Percentiles rank a stretch among this genome's conserved stretches.
These are phyloP conservation scores for Poliocrania exsul DNA, from an alignment of 2,797 vertebrate species.

Conservation along the genomic window DNA sequence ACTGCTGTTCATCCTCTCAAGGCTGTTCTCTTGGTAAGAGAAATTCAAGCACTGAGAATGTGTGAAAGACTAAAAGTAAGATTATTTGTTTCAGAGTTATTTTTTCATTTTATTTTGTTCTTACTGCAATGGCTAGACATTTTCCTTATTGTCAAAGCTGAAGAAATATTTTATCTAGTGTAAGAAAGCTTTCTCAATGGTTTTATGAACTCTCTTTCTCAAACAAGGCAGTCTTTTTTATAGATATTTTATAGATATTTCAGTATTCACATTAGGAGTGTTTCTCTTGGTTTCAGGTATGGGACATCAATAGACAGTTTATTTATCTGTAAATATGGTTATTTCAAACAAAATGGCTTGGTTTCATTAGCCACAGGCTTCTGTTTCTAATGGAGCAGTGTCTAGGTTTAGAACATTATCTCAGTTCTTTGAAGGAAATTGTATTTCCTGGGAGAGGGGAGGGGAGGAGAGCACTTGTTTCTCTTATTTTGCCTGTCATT, in stretches of 20 bases:
- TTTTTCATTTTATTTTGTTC: background rate
- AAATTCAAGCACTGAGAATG: background rate
- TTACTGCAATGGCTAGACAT: background rate
- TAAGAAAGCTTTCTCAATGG: background rate
- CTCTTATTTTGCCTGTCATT: background rate
- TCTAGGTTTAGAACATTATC: background rate
- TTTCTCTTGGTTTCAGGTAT: background rate
- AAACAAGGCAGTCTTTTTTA: background rate
- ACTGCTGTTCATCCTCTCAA: constrained; percentile 50
- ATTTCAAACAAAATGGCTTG: background rate
- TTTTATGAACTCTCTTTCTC: background rate
- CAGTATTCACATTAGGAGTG: background rate
- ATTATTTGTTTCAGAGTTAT: background rate
- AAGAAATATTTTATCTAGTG: background rate
- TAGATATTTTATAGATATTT: background rate
- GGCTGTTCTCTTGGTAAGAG: background rate
- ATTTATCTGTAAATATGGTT: background rate
- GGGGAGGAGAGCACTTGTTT: background rate
- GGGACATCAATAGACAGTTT: background rate
- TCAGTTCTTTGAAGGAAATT: background rate
- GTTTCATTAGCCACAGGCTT: background rate
- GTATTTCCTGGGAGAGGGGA: background rate
- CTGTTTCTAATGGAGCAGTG: background rate
- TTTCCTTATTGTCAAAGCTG: background rate
- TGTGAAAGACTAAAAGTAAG: constrained; percentile 35